Evolutionary conservation across 2,888 invertebrate genomes (phyloP).

Genomic region (Morpho achilles): DNA sequence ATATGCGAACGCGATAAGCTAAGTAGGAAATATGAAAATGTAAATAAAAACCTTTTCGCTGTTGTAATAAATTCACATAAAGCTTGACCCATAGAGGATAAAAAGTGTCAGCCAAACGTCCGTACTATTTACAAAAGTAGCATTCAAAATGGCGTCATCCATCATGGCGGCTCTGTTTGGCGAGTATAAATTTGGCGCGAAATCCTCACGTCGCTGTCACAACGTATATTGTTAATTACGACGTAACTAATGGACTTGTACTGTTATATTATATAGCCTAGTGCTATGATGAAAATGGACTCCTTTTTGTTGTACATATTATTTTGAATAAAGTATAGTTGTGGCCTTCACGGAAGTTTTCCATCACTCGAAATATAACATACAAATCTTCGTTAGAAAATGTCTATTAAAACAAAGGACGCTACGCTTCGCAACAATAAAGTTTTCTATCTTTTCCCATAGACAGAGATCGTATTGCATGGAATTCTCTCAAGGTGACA

Average conservation of each 20-base stretch:
- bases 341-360: too few relatives aligned
- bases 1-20: constrained; percentile 10
- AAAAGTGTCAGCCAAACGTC: constrained; percentile 33
- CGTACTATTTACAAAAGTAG: constrained; percentile 38
- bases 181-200: constrained; percentile 33
- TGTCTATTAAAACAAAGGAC: too few relatives aligned
- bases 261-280: constrained; percentile 1
- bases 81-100: constrained; percentile 28
- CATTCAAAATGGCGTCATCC: constrained; percentile 46
- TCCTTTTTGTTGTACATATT: too few relatives aligned
- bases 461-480: too few relatives aligned
- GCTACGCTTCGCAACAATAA: too few relatives aligned
- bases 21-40: constrained; percentile 17
- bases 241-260: constrained; percentile 32
- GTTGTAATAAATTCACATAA: constrained; percentile 25
- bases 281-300: neutral
- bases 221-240: constrained; percentile 33
- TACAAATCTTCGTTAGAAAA: too few relatives aligned
- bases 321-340: too few relatives aligned
- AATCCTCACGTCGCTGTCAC: constrained; percentile 36
- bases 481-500: too few relatives aligned
- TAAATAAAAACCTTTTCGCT: constrained; percentile 26
- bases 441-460: too few relatives aligned
- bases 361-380: too few relatives aligned
- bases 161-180: constrained; percentile 41